These are phyloP conservation scores for Falcunculus frontatus DNA, from an alignment of 2,113 vertebrate species.

Conservation along the genomic window DNA sequence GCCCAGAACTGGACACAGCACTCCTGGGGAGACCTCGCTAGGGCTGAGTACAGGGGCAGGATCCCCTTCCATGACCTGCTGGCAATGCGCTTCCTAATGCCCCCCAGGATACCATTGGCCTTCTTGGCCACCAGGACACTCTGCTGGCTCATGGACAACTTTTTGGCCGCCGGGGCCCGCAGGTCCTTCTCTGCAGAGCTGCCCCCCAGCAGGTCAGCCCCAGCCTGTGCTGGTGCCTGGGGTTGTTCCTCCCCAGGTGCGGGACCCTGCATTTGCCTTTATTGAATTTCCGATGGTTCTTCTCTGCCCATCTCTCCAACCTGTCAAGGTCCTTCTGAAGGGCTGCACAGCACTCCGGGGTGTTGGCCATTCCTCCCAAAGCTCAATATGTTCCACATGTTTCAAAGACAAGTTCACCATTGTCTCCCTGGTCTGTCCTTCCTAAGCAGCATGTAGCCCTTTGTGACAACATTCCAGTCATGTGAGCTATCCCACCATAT, in stretches of 20 bases:
- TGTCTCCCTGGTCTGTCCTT: background rate
- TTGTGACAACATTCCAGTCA: background rate
- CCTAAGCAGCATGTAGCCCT: background rate
- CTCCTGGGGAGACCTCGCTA: fast-evolving
- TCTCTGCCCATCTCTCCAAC: background rate
- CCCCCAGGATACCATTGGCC: fast-evolving
- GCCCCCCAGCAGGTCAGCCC: background rate
- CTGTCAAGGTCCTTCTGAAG: background rate
- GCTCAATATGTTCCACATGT: fast-evolving
- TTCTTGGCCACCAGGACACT: background rate
- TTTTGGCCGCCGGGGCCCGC: background rate
- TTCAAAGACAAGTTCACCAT: background rate
- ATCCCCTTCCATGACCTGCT: fast-evolving
- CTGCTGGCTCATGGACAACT: background rate
- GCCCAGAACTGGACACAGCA: background rate
- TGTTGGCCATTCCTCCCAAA: background rate
- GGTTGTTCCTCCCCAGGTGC: background rate
- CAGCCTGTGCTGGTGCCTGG: background rate
- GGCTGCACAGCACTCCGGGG: too few species aligned
- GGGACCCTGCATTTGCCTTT: background rate
- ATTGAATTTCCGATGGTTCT: background rate
- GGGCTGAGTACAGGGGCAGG: background rate
- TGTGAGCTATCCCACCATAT: background rate
- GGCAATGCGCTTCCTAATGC: background rate
- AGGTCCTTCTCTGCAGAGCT: background rate